Base-by-base conservation (phyloP, 2,797 vertebrate species). In the Acipenser ruthenus region DNA sequence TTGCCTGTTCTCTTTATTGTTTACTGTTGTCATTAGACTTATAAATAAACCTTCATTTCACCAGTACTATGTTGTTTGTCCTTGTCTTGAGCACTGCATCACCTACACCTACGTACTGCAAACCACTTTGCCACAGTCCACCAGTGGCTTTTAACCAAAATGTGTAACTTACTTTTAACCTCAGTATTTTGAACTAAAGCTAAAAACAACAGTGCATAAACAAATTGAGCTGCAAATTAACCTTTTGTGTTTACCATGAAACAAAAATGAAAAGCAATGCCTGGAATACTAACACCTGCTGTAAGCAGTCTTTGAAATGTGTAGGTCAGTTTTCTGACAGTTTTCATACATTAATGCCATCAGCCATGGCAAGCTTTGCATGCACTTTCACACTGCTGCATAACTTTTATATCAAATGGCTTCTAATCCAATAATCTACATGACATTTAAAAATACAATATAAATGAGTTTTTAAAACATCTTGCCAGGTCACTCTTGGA, bases 381-480 rank as follows among this genome's bases (percentile, higher is more conserved):
- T 68, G 60, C 49, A 60, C 7, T 56, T 50, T 66, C 23, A 71
- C 70, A 67, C 51, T 56, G 48, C 56, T 50, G 61, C 70, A 63
- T 60, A 13, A 66, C 61, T 23, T 62, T 37, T 60, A 52, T 51
- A 23, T 63, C 67, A 59, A 50, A 56, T 65, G 50, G 12, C 50
- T 52, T 63, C 49, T 63, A 70, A 72, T 58, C 63, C 63, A 65
- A 64, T 49, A 60, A 64, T 37, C 58, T 69, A 59, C 65, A 49
- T 37, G 37, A 37, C 37, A 37, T 49, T 71, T 63, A 65, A 55
- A 65, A 60, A 13, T 69, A 73, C 67, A 65, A 60, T 60, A 18
- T 37, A 67, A 65, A 61, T 59, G 13, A 69, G 65, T 55, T 75
- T 72, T 64, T 58, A 60, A 69, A 64, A 66, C 61, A 50, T 59